These are phyloP conservation scores for Emydura subglobosa DNA, from an alignment of 2,113 vertebrate genomes.

Conservation along the genomic window DNA sequence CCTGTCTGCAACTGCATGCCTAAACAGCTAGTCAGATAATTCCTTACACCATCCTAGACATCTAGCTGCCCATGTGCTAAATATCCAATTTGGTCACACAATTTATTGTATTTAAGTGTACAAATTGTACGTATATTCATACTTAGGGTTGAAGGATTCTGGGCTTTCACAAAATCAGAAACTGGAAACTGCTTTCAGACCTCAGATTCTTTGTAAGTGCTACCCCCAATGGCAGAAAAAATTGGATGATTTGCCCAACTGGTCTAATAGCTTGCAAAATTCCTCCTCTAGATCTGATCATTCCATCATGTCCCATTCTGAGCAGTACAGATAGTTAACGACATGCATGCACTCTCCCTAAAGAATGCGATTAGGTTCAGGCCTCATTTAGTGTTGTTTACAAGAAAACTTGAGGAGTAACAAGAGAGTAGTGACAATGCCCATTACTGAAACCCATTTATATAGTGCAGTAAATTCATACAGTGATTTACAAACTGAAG, in stretches of 20 bases:
- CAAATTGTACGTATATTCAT: neutral
- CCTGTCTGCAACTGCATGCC: neutral
- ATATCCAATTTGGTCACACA: neutral
- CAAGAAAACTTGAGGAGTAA: neutral
- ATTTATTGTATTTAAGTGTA: neutral
- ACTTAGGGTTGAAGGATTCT: neutral
- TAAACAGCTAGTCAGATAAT: neutral
- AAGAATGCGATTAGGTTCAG: accelerated
- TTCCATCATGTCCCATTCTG: neutral
- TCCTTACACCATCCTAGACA: neutral
- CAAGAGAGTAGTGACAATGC: neutral
- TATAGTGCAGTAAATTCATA: neutral
- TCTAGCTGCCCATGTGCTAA: neutral
- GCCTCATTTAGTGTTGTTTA: neutral
- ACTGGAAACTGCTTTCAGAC: neutral
- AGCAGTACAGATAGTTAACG: neutral
- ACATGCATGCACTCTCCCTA: neutral
- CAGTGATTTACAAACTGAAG: neutral
- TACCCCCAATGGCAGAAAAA: neutral
- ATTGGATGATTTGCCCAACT: neutral
- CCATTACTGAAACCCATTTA: neutral
- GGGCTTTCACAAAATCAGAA: neutral
- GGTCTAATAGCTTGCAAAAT: neutral
- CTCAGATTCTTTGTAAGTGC: neutral
- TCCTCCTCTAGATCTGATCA: neutral